These are phyloP conservation scores for Nothobranchius furzeri DNA, from an alignment of 2,113 vertebrate species.

Conservation along the genomic window DNA sequence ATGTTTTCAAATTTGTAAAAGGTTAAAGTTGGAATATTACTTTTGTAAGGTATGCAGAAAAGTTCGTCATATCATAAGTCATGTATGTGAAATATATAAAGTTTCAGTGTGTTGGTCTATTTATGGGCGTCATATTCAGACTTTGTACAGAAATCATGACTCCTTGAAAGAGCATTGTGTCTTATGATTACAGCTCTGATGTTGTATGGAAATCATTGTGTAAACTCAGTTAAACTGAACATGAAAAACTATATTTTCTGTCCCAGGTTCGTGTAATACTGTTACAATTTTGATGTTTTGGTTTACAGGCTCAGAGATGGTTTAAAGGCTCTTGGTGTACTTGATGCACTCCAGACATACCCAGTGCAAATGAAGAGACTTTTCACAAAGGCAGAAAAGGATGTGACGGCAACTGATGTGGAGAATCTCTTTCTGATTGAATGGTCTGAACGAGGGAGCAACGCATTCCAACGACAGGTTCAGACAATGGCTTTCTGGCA, in stretches of 20 bases:
- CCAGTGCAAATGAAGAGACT: conserved; percentile 4
- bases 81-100: too few relatives aligned
- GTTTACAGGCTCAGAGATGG: conserved; percentile 20
- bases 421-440: conserved; percentile 14
- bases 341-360: conserved; percentile 15
- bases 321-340: conserved; percentile 8
- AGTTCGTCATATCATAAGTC: too few relatives aligned
- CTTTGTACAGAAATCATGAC: not conserved
- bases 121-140: not conserved
- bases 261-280: not conserved
- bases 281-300: not conserved
- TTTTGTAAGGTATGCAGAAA: not conserved
- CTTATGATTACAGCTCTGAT: not conserved
- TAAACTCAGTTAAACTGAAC: not conserved
- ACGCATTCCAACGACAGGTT: conserved; percentile 12
- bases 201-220: not conserved
- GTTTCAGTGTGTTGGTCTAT: too few relatives aligned
- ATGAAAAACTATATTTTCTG: not conserved
- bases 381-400: conserved; percentile 5
- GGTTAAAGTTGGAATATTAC: not conserved
- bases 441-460: conserved; percentile 13
- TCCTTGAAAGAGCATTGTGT: not conserved
- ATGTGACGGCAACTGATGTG: conserved; percentile 3
- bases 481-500: conserved; percentile 16
- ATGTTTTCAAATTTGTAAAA: not conserved